Conservation (phyloP, 2,797 vertebrate species). For the Channallabes apus region DNA sequence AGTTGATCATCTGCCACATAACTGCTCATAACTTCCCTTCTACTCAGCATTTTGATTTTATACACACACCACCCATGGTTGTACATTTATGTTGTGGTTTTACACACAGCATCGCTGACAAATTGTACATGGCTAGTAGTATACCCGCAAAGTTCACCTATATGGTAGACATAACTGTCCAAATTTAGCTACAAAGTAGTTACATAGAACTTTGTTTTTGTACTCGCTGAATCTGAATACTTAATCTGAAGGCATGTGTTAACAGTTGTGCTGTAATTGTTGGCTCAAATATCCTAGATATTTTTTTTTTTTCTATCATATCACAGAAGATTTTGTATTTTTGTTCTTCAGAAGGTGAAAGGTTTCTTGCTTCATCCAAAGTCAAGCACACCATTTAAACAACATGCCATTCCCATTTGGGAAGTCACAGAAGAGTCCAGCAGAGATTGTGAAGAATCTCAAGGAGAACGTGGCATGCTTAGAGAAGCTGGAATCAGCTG, state of each 20-base stretch:
- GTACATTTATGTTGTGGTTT: background rate
- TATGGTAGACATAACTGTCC: too few relatives aligned
- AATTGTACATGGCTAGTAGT: background rate
- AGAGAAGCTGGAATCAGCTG: conserved; percentile 76
- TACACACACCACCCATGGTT: too few relatives aligned
- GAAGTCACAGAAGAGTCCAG: conserved; percentile 82
- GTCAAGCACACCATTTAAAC: conserved; percentile 49
- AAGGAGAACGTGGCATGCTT: conserved; percentile 78
- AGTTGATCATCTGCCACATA: too few relatives aligned
- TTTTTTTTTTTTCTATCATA: background rate
- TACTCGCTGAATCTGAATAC: background rate
- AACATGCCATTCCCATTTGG: conserved; percentile 83
- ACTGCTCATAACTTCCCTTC: too few relatives aligned
- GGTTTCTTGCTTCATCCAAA: conserved; percentile 45
- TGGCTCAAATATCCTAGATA: background rate
- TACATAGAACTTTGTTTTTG: background rate
- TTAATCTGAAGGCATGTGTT: background rate
- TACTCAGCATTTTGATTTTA: too few relatives aligned
- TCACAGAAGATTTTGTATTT: conserved; percentile 18
- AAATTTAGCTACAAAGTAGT: background rate
- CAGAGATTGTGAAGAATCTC: conserved; percentile 78
- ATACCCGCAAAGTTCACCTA: background rate
- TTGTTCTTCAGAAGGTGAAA: conserved; percentile 37
- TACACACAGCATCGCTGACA: too few relatives aligned
- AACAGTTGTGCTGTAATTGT: background rate